A percentile compares a stretch with the other conserved stretches of the same genome.
Evolutionary conservation across 2,797 vertebrate species (phyloP).

Genomic region (Centropyge bicolor): DNA sequence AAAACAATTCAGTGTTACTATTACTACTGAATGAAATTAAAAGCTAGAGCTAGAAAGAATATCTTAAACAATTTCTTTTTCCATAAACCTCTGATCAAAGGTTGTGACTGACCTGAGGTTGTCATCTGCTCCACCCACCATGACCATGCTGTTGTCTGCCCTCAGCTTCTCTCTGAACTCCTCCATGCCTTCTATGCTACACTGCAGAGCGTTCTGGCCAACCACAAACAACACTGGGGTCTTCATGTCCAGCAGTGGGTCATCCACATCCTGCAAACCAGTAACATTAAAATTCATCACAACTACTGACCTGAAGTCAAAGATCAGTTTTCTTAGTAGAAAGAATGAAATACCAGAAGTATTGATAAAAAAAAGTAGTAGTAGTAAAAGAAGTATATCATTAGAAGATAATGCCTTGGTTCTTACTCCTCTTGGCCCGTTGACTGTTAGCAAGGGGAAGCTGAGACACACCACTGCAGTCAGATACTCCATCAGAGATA

Average conservation of each 20-base stretch:
- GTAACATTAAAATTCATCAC: neutral
- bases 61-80: neutral
- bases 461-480: conserved; percentile 96
- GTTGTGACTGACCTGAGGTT: conserved; percentile 90
- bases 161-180: conserved; percentile 97
- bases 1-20: conserved; percentile 13
- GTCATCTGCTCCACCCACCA: conserved; percentile 96
- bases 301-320: neutral
- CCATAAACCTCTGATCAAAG: fast-evolving
- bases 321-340: neutral
- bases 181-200: conserved; percentile 94
- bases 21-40: neutral
- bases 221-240: conserved; percentile 96
- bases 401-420: neutral
- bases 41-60: neutral
- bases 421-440: conserved; percentile 95
- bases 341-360: neutral
- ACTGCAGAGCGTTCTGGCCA: conserved; percentile 95
- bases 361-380: neutral
- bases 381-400: neutral
- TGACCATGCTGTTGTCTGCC: conserved; percentile 97
- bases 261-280: conserved; percentile 92
- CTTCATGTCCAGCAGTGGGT: conserved; percentile 98
- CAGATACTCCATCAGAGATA: conserved; percentile 97
- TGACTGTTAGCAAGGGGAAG: conserved; percentile 94